Evolutionary conservation across 2,113 vertebrate species (phyloP), one percentile per base, ranked within the genome.

Genomic region (Tricholaema leucomelas): DNA sequence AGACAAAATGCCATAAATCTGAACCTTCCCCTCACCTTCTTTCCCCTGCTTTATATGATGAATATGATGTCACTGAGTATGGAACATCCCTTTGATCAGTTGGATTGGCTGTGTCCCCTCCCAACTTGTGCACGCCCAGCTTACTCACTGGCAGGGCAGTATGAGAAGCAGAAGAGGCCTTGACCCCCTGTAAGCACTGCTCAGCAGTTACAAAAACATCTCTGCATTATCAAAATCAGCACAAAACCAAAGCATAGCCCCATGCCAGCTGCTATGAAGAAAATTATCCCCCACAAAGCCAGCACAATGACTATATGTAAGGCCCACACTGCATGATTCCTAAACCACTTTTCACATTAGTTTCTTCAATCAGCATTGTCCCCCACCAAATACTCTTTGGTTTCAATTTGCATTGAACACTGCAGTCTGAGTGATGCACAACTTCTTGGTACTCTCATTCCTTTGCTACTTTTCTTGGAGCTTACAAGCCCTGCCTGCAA

Each of bases 401-500:
- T 25, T 50, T 24, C 48, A 50, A 50, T 24, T 30, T 70, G 46
- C 52, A n/a, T 2, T 61, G 73, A 90, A 69, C 20, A 4, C 61
- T 48, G 35, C 76, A 60, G 61, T n/a, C 0, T 0, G 8, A n/a
- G 38, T 3, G 2, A 74, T 30, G 13, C 74, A 44, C 56, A 64
- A 9, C 36, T 74, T 84, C 76, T 70, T 48, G 33, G 52, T 79
- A 18, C 9, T 14, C 50, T 58, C 66, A 79, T 75, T 64, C 10
- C 78, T 23, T 80, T 23, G 54, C 63, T 70, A 8, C 64, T 86
- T 71, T 54, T 81, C 74, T 44, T 2, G 87, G n/a, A 76, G 40
- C 31, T 88, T 50, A 85, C 24, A 76, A 87, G 81, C 33, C 19
- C 63, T 70, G 81, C 55, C 91, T 56, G 50, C 44, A 91, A 69